Base-by-base conservation (phyloP, 1,140 invertebrate species). In the Drosophila neocordata region DNA sequence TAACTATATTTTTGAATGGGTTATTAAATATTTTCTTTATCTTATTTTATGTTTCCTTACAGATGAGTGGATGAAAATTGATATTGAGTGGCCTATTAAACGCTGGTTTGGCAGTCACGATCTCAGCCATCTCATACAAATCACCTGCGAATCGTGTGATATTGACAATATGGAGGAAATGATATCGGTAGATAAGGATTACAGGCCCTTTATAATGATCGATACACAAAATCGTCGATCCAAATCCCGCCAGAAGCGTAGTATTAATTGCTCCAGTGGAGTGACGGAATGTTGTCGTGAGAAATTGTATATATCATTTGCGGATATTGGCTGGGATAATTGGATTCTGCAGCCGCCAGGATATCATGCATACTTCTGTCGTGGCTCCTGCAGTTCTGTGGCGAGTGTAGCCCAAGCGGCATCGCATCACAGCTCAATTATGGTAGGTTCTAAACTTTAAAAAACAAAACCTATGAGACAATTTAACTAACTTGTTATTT, bases 341-440 rank as follows among this genome's bases (percentile, higher is more conserved):
- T 97, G 96, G 96, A 97, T 98, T 58, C 93, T 97, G 15, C 93
- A 95, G 52, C 97, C 97, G 0, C 93, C 92, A 9, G 95, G 95
- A 0, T 97, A 97, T 89, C 94, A 97, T 68, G 96, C 96, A 0
- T 96, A 96, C 91, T 97, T 96, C 92, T 97, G 96, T 77, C 95
- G 94, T 34, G 97, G 97, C 0, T 95, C 94, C 4, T 97, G 96
- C 85, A 92, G 93, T 0, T 93, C 94, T 0, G 94, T 95, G 3
- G 94, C 95, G 1, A 94, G 95, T 9, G 93, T 96, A 1, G 94
- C 95, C 0, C 91, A 94, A 34, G 94, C 93, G 59, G 93, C 93
- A 3, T 94, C 94, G 34, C 93, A 94, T 68, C 95, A 96, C 87
- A 95, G 94, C 83, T 94, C 95, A 75, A 93, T 96, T 69, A 93